Conservation (phyloP, 2,113 vertebrate genomes). For the Turnix velox region DNA sequence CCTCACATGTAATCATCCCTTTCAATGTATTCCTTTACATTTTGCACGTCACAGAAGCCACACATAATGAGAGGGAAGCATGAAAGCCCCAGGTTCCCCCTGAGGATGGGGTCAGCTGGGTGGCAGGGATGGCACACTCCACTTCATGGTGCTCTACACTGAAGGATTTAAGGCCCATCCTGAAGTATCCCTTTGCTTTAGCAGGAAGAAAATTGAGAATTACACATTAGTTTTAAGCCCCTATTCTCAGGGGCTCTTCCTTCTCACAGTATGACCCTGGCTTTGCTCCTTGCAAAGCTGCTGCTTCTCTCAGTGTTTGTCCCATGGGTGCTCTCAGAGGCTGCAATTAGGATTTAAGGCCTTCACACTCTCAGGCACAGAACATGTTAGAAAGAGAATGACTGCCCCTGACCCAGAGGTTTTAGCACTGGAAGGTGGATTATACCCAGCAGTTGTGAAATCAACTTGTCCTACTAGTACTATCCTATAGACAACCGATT, state of each 20-base stretch:
- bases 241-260: background rate
- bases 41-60: background rate
- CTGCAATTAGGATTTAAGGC: background rate
- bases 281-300: background rate
- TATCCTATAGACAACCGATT: background rate
- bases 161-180: background rate
- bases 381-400: background rate
- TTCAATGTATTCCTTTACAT: background rate
- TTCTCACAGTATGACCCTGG: background rate
- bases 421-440: background rate
- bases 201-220: background rate
- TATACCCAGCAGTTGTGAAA: background rate
- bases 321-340: background rate
- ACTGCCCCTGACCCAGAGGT: background rate
- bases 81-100: background rate
- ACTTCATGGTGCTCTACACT: background rate
- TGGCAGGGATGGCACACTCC: background rate
- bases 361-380: background rate
- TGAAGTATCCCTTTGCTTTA: background rate
- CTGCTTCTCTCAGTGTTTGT: background rate
- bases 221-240: background rate
- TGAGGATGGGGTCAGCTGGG: background rate
- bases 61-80: background rate
- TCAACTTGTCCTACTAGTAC: background rate
- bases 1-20: background rate